Percentiles rank a stretch among this genome's conserved stretches.
phyloP scores from a whole-genome alignment of 2,113 vertebrate species.

The Poecilia latipinna region DNA sequence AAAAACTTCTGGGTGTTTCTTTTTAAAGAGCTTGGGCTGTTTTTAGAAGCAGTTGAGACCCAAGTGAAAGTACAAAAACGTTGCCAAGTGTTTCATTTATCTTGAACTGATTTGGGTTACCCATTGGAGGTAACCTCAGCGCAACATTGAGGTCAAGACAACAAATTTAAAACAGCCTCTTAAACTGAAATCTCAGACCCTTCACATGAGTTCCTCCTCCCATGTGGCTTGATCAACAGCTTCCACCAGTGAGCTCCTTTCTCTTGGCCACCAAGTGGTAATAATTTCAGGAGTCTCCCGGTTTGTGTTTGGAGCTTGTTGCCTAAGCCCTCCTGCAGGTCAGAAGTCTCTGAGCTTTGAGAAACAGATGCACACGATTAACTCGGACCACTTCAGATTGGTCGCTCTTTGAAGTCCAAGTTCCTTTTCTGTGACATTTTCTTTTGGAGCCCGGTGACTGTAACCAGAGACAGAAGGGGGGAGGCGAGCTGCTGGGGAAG shows the following conservation, averaged over 20 bases:
- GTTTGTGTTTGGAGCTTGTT: conserved; percentile 12
- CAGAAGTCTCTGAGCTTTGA: conserved; percentile 33
- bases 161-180: conserved; percentile 11
- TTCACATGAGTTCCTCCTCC: conserved; percentile 16
- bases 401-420: conserved; percentile 77
- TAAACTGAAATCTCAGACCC: conserved; percentile 25
- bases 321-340: conserved; percentile 29
- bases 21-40: too few species aligned
- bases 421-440: conserved; percentile 75
- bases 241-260: conserved; percentile 8
- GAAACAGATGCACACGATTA: conserved; percentile 78
- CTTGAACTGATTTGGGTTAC: background rate
- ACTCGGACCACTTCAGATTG: conserved; percentile 73
- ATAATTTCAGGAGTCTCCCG: conserved; percentile 19
- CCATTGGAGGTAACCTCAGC: background rate
- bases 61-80: too few species aligned
- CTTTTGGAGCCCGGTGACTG: conserved; percentile 59
- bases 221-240: conserved; percentile 39
- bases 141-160: conserved; percentile 12
- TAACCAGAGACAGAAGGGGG: conserved; percentile 66
- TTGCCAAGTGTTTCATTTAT: background rate
- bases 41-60: too few species aligned
- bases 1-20: too few species aligned
- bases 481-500: conserved; percentile 11
- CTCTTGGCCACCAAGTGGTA: conserved; percentile 8